phyloP scores from a whole-genome alignment of 2,888 invertebrate species.

The Drosophila melanosoma region DNA sequence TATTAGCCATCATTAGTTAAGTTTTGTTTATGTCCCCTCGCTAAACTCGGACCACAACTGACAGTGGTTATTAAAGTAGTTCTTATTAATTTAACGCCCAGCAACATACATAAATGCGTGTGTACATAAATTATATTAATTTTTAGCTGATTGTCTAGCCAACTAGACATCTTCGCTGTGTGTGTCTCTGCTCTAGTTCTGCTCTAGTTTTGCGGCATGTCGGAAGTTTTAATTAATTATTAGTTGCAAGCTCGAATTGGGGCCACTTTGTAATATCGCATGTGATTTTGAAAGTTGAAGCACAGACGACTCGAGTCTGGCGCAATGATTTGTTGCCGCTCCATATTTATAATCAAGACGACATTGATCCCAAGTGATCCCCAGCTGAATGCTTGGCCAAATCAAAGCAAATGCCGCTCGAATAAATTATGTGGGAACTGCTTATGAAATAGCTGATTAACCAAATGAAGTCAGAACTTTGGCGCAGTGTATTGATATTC shows the following conservation, averaged over 20 bases:
- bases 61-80: constrained; percentile 48
- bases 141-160: constrained; percentile 21
- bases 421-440: constrained; percentile 20
- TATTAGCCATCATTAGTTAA: constrained; percentile 62
- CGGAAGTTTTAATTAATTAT: constrained; percentile 46
- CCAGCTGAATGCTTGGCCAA: constrained; percentile 23
- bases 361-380: constrained; percentile 63
- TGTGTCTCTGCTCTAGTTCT: constrained; percentile 6
- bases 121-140: constrained; percentile 32
- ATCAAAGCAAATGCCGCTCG: constrained; percentile 44
- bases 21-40: constrained; percentile 49
- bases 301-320: constrained; percentile 4
- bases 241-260: constrained; percentile 19
- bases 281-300: background rate
- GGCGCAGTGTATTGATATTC: background rate
- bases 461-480: constrained; percentile 10
- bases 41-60: constrained; percentile 24
- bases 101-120: constrained; percentile 32
- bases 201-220: constrained; percentile 6
- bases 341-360: constrained; percentile 47
- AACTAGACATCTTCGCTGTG: background rate
- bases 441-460: constrained; percentile 8
- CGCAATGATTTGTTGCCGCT: constrained; percentile 39
- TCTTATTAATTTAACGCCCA: constrained; percentile 57
- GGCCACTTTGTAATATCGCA: constrained; percentile 24